phyloP scores from a whole-genome alignment of 2,888 invertebrate species.

The Rhaphigaster nebulosa region DNA sequence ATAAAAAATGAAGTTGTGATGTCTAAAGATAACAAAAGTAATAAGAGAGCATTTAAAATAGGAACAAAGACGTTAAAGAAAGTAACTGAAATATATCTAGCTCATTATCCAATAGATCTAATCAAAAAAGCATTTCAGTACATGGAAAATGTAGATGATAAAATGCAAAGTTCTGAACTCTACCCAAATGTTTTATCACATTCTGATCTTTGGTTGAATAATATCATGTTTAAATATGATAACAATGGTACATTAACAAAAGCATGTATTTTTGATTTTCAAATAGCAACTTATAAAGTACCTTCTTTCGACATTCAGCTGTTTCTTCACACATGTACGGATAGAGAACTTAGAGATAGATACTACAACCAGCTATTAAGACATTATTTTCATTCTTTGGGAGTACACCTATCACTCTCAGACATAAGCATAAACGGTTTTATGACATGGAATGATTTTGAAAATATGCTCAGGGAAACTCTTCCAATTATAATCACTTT shows the following conservation, averaged over 20 bases:
- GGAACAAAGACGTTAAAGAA: slow-evolving; percentile 41
- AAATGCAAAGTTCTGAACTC: slow-evolving; percentile 33
- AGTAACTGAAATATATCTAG: slow-evolving; percentile 45
- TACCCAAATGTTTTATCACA: slow-evolving; percentile 49
- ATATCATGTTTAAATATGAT: slow-evolving; percentile 56
- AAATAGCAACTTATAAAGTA: slow-evolving; percentile 30
- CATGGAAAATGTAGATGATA: slow-evolving; percentile 5
- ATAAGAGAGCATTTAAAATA: background rate
- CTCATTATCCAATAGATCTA: slow-evolving; percentile 43
- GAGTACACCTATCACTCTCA: background rate
- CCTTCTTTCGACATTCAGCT: slow-evolving; percentile 50
- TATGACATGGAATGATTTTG: slow-evolving; percentile 49
- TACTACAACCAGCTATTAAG: background rate
- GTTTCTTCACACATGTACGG: slow-evolving; percentile 25
- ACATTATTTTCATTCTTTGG: slow-evolving; percentile 38
- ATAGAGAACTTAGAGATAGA: slow-evolving; percentile 18
- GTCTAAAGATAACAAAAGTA: slow-evolving; percentile 3
- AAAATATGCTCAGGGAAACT: slow-evolving; percentile 50
- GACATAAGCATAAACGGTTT: background rate
- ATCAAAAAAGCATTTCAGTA: slow-evolving; percentile 51
- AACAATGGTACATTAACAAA: slow-evolving; percentile 3
- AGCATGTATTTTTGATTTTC: slow-evolving; percentile 51
- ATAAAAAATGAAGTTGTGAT: slow-evolving; percentile 39
- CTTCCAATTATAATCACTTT: slow-evolving; percentile 29
- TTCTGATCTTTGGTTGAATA: slow-evolving; percentile 46